Base-by-base conservation (phyloP, 2,797 vertebrate species). In the Kryptolebias ocellatus region DNA sequence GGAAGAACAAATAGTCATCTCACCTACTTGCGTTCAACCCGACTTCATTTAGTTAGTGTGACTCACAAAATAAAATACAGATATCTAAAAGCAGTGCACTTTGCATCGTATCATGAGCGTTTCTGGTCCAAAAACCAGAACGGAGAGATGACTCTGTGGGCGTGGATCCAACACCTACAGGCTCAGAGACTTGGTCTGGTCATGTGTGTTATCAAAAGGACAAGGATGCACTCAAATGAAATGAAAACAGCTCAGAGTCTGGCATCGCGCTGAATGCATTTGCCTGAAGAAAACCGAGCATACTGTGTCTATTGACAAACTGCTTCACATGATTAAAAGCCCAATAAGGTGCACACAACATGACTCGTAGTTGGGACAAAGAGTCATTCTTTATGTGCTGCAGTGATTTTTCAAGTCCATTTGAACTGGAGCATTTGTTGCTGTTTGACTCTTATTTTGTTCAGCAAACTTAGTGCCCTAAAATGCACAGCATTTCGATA, bases 271-370 rank as follows among this genome's bases (percentile, higher is more conserved):
- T n/a, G 44, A 27, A 37, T 66, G 37, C 27, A 62, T 59, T 71
- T 0, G 28, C 73, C 65, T 17, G 20, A 7, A 70, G 67, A 20
- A 62, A 78, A 75, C 11, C 31, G 1, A 68, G 54, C 0, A 89
- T 15, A 87, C 83, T 70, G 73, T n/a, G 46, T 18, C 54, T 74
- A 74, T 72, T 85, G 74, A 77, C 16, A 71, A n/a, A 24, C 53
- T 24, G 5, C 4, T 65, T 79, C 89, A 84, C 86, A 86, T 92
- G 89, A 87, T 24, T 74, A 16, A 7, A 66, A 53, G 7, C 60
- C 5, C 15, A 18, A 34, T 14, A 50, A 12, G 34, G 18, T 28
- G 34, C 14, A 47, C 0, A 58, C 17, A 75, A 29, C 51, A 76
- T 68, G 58, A 69, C 69, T 68, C 52, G 16, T 14, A 39, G 4